These are phyloP conservation scores for Drosophila arizonae DNA, from an alignment of 1,140 invertebrate genomes.

Conservation along the genomic window DNA sequence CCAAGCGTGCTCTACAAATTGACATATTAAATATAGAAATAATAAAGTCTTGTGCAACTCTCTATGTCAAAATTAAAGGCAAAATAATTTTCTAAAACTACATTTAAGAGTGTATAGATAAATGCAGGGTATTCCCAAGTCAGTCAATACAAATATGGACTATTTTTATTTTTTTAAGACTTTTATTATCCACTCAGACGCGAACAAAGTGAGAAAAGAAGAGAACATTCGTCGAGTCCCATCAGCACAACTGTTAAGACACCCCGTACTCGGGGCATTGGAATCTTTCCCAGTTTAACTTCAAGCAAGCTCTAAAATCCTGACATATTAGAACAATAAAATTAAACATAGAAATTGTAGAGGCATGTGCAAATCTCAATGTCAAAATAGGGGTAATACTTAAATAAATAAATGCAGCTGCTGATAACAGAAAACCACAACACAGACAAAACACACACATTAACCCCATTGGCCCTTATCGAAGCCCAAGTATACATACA, in stretches of 20 bases:
- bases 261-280: background rate
- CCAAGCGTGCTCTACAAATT: too few species aligned
- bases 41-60: too few species aligned
- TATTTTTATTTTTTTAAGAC: too few species aligned
- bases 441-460: conserved; percentile 1
- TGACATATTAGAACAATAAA: conserved; percentile 6
- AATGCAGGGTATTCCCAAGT: too few species aligned
- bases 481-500: background rate
- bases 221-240: background rate
- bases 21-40: too few species aligned
- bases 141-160: too few species aligned
- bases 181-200: background rate
- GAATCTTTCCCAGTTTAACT: background rate
- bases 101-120: too few species aligned
- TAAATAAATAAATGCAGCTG: background rate
- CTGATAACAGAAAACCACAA: conserved; percentile 30
- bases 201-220: too few species aligned
- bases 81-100: too few species aligned
- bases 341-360: background rate
- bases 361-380: background rate
- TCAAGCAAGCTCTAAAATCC: background rate
- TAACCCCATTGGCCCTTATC: background rate
- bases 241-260: background rate
- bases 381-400: background rate
- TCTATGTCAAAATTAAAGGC: too few species aligned